phyloP scores from a whole-genome alignment of 2,888 invertebrate genomes.

The Drosophila helvetica region DNA sequence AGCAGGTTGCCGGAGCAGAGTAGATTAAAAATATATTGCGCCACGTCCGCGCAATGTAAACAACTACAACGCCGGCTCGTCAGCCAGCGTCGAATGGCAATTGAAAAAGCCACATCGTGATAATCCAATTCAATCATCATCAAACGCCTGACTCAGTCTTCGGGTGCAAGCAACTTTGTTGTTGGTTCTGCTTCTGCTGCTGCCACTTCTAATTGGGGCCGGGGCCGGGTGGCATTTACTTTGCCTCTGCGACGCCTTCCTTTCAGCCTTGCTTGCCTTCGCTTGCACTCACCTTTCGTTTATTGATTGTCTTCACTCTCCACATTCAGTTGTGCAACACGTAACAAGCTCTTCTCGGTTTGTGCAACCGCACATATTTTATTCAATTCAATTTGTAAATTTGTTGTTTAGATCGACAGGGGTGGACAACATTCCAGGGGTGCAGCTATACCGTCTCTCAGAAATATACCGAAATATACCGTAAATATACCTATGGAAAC shows the following conservation, averaged over 20 bases:
- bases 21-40: slow-evolving; percentile 61
- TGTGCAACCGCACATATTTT: slow-evolving; percentile 27
- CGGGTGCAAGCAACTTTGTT: slow-evolving; percentile 20
- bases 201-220: slow-evolving; percentile 8
- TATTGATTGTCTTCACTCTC: slow-evolving; percentile 32
- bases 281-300: slow-evolving; percentile 29
- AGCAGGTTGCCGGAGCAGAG: slow-evolving; percentile 19
- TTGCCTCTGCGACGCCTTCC: background rate
- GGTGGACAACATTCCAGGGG: too few relatives aligned
- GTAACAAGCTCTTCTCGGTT: slow-evolving; percentile 23
- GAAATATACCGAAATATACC: background rate
- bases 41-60: slow-evolving; percentile 68
- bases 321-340: slow-evolving; percentile 64
- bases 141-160: slow-evolving; percentile 68
- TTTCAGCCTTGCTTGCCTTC: background rate
- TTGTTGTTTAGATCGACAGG: too few relatives aligned
- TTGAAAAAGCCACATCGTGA: slow-evolving; percentile 49
- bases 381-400: too few relatives aligned
- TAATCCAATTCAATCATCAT: slow-evolving; percentile 68
- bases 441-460: background rate
- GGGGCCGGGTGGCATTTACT: background rate
- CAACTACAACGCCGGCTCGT: slow-evolving; percentile 61
- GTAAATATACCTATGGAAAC: background rate
- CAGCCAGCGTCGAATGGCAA: slow-evolving; percentile 25
- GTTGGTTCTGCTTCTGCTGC: slow-evolving; percentile 17